These are phyloP conservation scores for Mustela lutreola DNA, from an alignment of 2,113 vertebrate genomes.

Conservation along the genomic window DNA sequence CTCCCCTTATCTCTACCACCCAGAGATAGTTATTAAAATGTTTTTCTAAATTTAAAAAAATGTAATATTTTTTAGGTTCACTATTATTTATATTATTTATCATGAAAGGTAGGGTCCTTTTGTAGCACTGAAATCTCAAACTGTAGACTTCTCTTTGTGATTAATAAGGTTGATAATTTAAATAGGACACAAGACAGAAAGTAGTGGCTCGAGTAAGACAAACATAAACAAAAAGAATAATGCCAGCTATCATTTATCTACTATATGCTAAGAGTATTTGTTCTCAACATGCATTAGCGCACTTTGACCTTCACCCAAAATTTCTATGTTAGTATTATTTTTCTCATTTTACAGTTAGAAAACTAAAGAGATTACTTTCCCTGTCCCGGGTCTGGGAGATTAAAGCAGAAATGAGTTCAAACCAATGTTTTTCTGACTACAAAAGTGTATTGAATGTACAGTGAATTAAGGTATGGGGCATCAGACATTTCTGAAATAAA, in stretches of 20 bases:
- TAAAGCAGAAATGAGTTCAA: background rate
- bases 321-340: background rate
- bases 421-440: background rate
- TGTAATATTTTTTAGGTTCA: background rate
- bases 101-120: background rate
- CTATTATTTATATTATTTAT: background rate
- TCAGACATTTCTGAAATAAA: background rate
- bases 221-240: background rate
- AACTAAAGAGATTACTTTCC: background rate
- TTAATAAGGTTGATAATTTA: background rate
- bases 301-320: conserved; percentile 1
- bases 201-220: background rate
- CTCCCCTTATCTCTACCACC: background rate
- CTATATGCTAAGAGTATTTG: background rate
- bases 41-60: background rate
- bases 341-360: background rate
- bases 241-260: background rate
- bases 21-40: background rate
- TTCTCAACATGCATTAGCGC: background rate
- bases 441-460: background rate
- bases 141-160: background rate
- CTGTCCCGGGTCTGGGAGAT: background rate
- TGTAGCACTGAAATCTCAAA: background rate
- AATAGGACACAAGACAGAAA: background rate
- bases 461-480: background rate